Conservation (phyloP, 2,888 invertebrate genomes). For the Lobophora halterata region DNA sequence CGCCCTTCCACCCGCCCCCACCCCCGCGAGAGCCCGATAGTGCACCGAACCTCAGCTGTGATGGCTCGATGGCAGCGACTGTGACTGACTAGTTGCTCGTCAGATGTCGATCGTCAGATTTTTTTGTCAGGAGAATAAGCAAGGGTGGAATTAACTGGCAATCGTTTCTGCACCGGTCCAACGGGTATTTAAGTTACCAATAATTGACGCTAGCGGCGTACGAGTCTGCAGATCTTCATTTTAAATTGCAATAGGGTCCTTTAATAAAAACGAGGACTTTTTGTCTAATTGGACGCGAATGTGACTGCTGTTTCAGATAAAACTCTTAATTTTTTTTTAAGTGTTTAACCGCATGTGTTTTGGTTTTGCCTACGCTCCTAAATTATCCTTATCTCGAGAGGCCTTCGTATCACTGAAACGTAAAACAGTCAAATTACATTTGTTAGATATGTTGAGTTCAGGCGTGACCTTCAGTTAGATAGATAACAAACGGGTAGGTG, state of each 20-base stretch:
- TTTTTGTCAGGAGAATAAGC: slow-evolving; percentile 46
- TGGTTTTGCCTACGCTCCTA: slow-evolving; percentile 12
- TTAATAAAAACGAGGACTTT: slow-evolving; percentile 20
- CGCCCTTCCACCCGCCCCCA: slow-evolving; percentile 35
- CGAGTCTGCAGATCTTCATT: slow-evolving; percentile 27
- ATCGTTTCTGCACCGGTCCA: slow-evolving; percentile 30
- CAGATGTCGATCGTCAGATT: slow-evolving; percentile 71
- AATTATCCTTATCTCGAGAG: slow-evolving; percentile 25
- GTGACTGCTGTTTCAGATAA: slow-evolving; percentile 9
- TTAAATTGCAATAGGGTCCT: slow-evolving; percentile 25
- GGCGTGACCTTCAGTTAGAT: slow-evolving; percentile 49
- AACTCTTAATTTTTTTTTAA: slow-evolving; percentile 5
- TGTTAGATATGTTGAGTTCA: slow-evolving; percentile 32
- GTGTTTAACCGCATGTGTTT: slow-evolving; percentile 14
- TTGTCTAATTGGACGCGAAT: slow-evolving; percentile 18
- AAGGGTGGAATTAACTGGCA: slow-evolving; percentile 34
- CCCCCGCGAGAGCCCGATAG: slow-evolving; percentile 48
- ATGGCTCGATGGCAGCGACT: slow-evolving; percentile 30
- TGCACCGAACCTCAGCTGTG: slow-evolving; percentile 66
- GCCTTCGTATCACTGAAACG: slow-evolving; percentile 21
- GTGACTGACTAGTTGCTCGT: slow-evolving; percentile 43
- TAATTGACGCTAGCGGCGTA: slow-evolving; percentile 31
- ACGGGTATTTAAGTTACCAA: slow-evolving; percentile 29
- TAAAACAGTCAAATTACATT: slow-evolving; percentile 33
- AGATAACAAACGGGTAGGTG: slow-evolving; percentile 50